Base-by-base conservation (phyloP, 2,888 invertebrate genomes). In the Hydraecia micacea region DNA sequence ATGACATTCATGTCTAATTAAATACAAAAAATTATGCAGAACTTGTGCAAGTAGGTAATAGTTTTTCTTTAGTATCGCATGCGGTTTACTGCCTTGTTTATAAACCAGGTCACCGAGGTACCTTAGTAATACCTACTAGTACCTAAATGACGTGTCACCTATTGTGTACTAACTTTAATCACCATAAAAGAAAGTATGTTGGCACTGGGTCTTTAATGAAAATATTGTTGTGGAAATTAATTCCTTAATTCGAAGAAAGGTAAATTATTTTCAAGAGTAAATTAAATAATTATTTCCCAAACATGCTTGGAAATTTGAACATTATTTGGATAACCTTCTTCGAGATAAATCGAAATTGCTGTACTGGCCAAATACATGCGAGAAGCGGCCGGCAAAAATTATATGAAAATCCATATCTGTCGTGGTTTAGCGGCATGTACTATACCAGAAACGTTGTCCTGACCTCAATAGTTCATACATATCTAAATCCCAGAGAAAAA, bases 81-180 rank as follows among this genome's bases (percentile, higher is more conserved):
- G 67, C 68, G 42, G 60, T 74, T 84, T 80, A 87, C 6, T 52
- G 55, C 75, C 65, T 80, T 66, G 39, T 69, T 74, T 55, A 63
- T 63, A 52, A 85, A 75, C 81, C 32, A 76, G 85, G 85, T 84
- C 85, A 77, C 42, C 7, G 21, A 63, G 66, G 63, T 9, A 63
- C 63, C 52, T 75, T 49, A 52, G 39, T 39, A 36, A 25, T 28
- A 63, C 52, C 21, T 62, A 36, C n/a, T 55, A 36, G 65, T 67
- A n/a, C n/a, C n/a, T n/a, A 28, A 67, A 65, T 67, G 11, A 21
- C 32, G 42, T 69, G 49, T 73, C 32, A 73, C n/a, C 21, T 36
- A 36, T 73, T 55, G 13, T 70, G 28, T 55, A 36, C 15, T 62
- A 18, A 58, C 32, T 73, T 67, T 58, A 55, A 75, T 71, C 58